Conservation (phyloP, 2,888 invertebrate species). For the Zaprionus obscuricornis region DNA sequence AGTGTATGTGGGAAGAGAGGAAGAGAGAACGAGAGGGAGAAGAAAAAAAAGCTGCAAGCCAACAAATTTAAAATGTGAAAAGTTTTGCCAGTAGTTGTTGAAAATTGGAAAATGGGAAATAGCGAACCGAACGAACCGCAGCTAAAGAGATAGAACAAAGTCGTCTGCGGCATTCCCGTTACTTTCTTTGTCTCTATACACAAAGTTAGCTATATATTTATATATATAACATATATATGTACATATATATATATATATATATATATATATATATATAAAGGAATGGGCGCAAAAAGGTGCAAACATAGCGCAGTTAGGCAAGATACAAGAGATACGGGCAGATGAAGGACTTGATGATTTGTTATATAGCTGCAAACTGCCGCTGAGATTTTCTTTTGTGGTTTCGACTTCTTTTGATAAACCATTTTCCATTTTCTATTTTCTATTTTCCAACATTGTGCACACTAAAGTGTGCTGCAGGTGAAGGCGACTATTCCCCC, state of each 20-base stretch:
- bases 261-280: not conserved
- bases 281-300: slow-evolving; percentile 48
- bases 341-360: slow-evolving; percentile 59
- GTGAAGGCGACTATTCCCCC: slow-evolving; percentile 11
- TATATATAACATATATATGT: not conserved
- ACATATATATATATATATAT: not conserved
- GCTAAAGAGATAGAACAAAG: slow-evolving; percentile 56
- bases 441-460: slow-evolving; percentile 41
- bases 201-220: not conserved
- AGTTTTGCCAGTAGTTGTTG: slow-evolving; percentile 48
- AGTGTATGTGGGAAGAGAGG: too few species aligned
- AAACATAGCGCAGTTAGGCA: slow-evolving; percentile 46
- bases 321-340: slow-evolving; percentile 56
- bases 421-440: too few species aligned
- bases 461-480: slow-evolving; percentile 40
- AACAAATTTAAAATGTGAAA: slow-evolving; percentile 74
- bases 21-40: slow-evolving; percentile 4
- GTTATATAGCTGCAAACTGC: slow-evolving; percentile 59
- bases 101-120: slow-evolving; percentile 45
- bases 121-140: slow-evolving; percentile 62
- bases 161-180: slow-evolving; percentile 50
- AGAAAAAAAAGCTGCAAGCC: slow-evolving; percentile 45
- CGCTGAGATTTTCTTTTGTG: slow-evolving; percentile 80
- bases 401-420: slow-evolving; percentile 79
- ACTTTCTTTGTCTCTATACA: slow-evolving; percentile 32